Percentiles rank a stretch among this genome's conserved stretches.
phyloP scores from a whole-genome alignment of 1,140 invertebrate genomes.

The Drosophila mauritiana region DNA sequence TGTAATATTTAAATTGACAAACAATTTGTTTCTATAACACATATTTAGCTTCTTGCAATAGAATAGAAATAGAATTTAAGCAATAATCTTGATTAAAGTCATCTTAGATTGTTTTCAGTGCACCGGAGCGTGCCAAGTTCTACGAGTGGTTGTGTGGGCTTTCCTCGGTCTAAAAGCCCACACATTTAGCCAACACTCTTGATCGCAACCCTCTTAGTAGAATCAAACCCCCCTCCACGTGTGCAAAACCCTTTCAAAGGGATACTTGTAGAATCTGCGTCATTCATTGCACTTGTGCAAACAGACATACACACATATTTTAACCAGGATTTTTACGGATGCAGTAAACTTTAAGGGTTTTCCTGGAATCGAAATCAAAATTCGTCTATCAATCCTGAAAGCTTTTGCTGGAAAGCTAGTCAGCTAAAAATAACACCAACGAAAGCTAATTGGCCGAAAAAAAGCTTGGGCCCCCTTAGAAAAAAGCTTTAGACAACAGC shows the following conservation, averaged over 20 bases:
- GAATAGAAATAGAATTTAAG: neutral
- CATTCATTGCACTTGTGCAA: constrained; percentile 36
- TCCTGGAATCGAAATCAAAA: constrained; percentile 11
- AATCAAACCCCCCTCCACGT: neutral
- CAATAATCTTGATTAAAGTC: neutral
- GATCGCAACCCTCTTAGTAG: constrained; percentile 48
- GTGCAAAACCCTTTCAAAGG: neutral
- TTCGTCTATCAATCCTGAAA: constrained; percentile 42
- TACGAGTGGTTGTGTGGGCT: constrained; percentile 28
- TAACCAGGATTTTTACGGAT: neutral
- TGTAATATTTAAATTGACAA: no score
- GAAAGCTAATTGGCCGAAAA: constrained; percentile 32
- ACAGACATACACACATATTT: neutral
- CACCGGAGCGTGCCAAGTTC: constrained; percentile 3
- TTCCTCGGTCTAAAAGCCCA: constrained; percentile 33
- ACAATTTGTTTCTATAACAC: no score
- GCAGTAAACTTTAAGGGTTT: constrained; percentile 9
- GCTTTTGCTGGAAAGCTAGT: constrained; percentile 32
- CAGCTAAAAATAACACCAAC: constrained; percentile 64
- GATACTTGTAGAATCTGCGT: constrained; percentile 37
- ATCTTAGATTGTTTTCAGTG: neutral
- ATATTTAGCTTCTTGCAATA: neutral
- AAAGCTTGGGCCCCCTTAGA: constrained; percentile 31
- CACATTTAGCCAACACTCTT: constrained; percentile 26
- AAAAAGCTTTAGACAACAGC: constrained; percentile 37